phyloP scores from a whole-genome alignment of 1,140 invertebrate genomes.

The Brachionus koreanus region DNA sequence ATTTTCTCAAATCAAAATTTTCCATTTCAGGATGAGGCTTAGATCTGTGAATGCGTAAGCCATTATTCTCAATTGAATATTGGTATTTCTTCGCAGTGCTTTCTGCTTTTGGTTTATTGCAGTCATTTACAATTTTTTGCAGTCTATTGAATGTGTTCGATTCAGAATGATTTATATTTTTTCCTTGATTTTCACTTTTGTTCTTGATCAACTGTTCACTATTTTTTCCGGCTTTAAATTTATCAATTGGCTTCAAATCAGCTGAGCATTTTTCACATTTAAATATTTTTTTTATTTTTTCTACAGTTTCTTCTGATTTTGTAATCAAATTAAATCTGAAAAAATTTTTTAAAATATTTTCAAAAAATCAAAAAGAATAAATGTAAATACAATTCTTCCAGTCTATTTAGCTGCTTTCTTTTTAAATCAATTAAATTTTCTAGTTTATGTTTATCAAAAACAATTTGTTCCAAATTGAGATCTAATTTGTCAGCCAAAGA shows the following conservation, averaged over 20 bases:
- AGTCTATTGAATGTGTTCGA: not conserved
- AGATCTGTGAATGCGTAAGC: not conserved
- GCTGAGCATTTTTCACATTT: not conserved
- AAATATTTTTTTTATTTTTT: not conserved
- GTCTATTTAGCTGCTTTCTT: not conserved
- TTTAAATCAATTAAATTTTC: not conserved
- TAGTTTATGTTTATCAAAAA: not conserved
- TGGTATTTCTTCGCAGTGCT: not conserved
- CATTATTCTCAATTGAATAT: not conserved
- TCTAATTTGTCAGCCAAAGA: not conserved
- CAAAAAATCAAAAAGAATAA: not conserved
- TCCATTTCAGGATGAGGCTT: not conserved
- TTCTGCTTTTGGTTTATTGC: not conserved
- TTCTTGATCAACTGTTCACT: not conserved
- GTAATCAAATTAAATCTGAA: not conserved
- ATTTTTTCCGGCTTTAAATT: not conserved
- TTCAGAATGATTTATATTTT: not conserved
- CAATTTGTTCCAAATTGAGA: not conserved
- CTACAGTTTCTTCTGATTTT: not conserved
- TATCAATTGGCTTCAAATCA: not conserved
- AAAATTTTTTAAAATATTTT: not conserved
- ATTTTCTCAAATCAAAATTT: not conserved
- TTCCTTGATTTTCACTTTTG: not conserved
- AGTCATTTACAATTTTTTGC: slow-evolving; percentile 6
- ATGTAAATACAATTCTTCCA: slow-evolving; percentile 16